Conservation (phyloP, 2,888 invertebrate species). For the Mythimna albipuncta region DNA sequence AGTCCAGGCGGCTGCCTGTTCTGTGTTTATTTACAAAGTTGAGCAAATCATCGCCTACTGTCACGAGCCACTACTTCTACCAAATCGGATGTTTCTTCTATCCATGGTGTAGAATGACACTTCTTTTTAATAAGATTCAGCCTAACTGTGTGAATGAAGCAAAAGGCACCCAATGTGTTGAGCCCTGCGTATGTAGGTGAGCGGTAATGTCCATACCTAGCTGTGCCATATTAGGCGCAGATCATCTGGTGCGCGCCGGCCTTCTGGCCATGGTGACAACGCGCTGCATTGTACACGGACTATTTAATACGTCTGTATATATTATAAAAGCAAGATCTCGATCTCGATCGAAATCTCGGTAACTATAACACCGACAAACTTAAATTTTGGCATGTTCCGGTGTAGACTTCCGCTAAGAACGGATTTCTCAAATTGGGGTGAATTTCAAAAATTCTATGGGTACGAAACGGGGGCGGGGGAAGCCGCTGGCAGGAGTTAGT, state of each 20-base stretch:
- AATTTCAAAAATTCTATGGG: too few species aligned
- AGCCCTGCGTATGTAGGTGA: slow-evolving; percentile 68
- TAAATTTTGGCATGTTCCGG: too few species aligned
- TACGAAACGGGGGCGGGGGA: too few species aligned
- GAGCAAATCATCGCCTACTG: too few species aligned
- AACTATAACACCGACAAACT: too few species aligned
- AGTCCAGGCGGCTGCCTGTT: background rate
- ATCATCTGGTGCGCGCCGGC: slow-evolving; percentile 66
- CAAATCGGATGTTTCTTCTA: background rate
- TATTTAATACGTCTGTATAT: too few species aligned
- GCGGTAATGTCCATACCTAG: slow-evolving; percentile 72
- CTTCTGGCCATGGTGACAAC: slow-evolving; percentile 44
- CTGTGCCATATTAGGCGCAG: slow-evolving; percentile 73
- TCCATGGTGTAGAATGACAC: background rate
- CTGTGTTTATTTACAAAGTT: background rate
- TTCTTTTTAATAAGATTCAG: background rate
- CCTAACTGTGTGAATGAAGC: slow-evolving; percentile 32
- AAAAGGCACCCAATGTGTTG: slow-evolving; percentile 34
- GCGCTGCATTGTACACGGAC: slow-evolving; percentile 8
- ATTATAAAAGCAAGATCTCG: too few species aligned
- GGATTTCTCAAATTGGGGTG: too few species aligned
- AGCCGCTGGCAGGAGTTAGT: too few species aligned
- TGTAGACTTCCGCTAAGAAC: too few species aligned
- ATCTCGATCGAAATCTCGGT: too few species aligned
- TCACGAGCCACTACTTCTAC: background rate